Base-by-base conservation (phyloP, 2,888 invertebrate species). In the Cataglyphis livida region DNA sequence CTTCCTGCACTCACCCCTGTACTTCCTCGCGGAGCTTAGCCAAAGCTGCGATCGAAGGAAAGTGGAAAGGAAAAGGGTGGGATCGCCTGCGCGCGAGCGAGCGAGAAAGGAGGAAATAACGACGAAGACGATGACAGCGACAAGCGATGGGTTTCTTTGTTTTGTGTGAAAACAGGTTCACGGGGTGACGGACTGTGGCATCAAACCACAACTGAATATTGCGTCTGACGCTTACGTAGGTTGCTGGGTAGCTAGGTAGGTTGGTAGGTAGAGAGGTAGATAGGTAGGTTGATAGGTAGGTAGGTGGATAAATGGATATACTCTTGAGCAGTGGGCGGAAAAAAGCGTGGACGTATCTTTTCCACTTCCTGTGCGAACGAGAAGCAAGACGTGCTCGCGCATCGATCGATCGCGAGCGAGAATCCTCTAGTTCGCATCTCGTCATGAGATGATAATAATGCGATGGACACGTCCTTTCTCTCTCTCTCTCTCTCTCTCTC, bases 151-250 rank as follows among this genome's bases (percentile, higher is more conserved):
- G 87, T 93, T 92, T 91, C 92, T 93, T 92, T 93, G 93, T 94
- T 94, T 93, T 92, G 90, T 93, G 84, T 92, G 88, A 93, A 93
- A 94, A 93, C 93, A 93, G 88, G 91, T 89, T 75, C 85, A 70
- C 83, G 85, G 92, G 91, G 92, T 90, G 93, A 92, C 89, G 91
- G 90, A 92, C 91, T 91, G 91, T 92, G 91, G 90, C 90, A 91
- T 93, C 90, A 89, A 91, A 91, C 89, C 90, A 89, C 25, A 92
- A 92, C 89, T 85, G 87, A 90, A 92, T 91, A 92, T 91, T 90
- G 89, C 91, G 85, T 82, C 83, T 82, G 81, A 51, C 76, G 82
- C 87, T 87, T 84, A 82, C 79, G 86, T 81, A 79, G 70, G 59
- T 44, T 44, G 41, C 41, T 15, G 41, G 44, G 5, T 44, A 18